These are phyloP conservation scores for Phytoseiulus persimilis DNA, from an alignment of 2,888 invertebrate genomes.

Conservation along the genomic window DNA sequence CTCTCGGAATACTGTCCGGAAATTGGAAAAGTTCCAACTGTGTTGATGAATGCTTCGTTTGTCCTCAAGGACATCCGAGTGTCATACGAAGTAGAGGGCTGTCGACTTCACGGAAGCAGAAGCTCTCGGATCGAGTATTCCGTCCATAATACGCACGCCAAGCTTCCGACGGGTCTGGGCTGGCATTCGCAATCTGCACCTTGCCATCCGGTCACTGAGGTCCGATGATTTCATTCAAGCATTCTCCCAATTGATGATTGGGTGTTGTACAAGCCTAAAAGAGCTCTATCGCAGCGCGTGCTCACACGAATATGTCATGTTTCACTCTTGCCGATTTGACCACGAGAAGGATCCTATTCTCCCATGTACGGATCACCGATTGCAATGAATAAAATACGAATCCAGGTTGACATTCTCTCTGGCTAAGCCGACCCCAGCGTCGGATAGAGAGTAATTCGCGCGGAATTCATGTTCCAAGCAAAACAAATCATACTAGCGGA, in stretches of 20 bases:
- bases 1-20: too few relatives aligned
- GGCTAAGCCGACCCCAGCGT: too few relatives aligned
- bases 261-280: neutral
- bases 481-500: too few relatives aligned
- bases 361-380: neutral
- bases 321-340: neutral
- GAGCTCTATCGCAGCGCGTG: neutral
- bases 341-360: neutral
- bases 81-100: too few relatives aligned
- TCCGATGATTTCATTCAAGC: neutral
- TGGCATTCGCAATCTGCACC: neutral
- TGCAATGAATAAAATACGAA: neutral
- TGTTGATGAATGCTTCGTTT: too few relatives aligned
- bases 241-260: neutral
- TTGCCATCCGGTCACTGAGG: neutral
- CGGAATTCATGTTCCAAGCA: too few relatives aligned
- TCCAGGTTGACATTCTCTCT: neutral
- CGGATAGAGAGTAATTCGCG: too few relatives aligned
- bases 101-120: too few relatives aligned
- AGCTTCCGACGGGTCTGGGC: neutral
- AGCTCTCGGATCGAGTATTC: neutral
- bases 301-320: neutral
- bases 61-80: too few relatives aligned
- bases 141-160: neutral
- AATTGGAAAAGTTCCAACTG: too few relatives aligned